Evolutionary conservation across 2,797 vertebrate genomes (phyloP).

Genomic region (Acrocephalus scirpaceus): DNA sequence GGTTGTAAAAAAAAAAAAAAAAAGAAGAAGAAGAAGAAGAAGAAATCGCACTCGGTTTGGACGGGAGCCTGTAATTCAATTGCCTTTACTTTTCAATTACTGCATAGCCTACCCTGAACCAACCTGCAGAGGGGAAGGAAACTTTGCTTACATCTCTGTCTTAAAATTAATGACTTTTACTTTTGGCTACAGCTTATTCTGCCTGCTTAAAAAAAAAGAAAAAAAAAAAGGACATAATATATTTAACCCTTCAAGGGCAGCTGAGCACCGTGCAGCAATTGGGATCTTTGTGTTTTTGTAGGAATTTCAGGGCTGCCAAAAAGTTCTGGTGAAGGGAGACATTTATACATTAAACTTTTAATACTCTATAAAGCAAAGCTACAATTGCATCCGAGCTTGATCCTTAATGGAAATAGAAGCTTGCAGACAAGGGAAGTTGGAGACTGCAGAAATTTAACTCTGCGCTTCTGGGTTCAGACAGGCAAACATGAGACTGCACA

Average conservation of each 20-base stretch:
- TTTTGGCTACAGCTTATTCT: constrained; percentile 18
- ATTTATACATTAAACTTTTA: constrained; percentile 66
- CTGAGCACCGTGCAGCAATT: not conserved
- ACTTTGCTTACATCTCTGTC: constrained; percentile 66
- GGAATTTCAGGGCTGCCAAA: constrained; percentile 26
- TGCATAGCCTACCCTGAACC: constrained; percentile 72
- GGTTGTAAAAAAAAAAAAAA: constrained; percentile 27
- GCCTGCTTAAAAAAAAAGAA: not conserved
- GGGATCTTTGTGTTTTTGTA: not conserved
- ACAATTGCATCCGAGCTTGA: not conserved
- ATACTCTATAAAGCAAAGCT: constrained; percentile 15
- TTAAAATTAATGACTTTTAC: constrained; percentile 48
- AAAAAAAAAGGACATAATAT: not conserved
- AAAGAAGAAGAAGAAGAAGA: not conserved
- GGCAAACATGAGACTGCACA: not conserved
- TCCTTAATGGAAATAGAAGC: constrained; percentile 40
- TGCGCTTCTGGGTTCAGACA: not conserved
- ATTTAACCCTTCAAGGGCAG: constrained; percentile 17
- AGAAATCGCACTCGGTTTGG: constrained; percentile 63
- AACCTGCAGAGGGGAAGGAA: constrained; percentile 68
- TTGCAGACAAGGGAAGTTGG: not conserved
- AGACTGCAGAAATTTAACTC: constrained; percentile 39
- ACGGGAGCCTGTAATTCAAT: constrained; percentile 66
- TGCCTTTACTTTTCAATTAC: constrained; percentile 71
- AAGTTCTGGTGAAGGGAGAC: constrained; percentile 37